Base-by-base conservation (phyloP, 2,113 vertebrate genomes). In the Papio anubis region DNA sequence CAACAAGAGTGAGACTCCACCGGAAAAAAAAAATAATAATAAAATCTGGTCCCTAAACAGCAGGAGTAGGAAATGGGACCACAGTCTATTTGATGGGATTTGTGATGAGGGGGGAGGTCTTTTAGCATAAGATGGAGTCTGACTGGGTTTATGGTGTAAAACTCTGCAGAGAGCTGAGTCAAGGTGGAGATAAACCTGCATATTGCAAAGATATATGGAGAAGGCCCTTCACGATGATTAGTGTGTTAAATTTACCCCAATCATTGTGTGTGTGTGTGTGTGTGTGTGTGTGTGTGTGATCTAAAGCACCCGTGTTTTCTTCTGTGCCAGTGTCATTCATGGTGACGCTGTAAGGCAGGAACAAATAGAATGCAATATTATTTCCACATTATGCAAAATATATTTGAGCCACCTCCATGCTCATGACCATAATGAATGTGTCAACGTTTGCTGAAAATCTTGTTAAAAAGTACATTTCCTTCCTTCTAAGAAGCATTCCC, bases 401-500 rank as follows among this genome's bases (percentile, higher is more conserved):
- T 48, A 92, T 85, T 21, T 72, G 90, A 93, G 89, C 89, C 55
- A 89, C 90, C 95, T 96, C 92, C 79, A 20, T 80, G 76, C 88
- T 94, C 88, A 81, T 48, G 78, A 93, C 64, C 84, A 61, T 90
- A 97, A 97, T 96, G 92, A 94, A 92, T 97, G 97, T 97, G 97
- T 97, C 97, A 84, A 97, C 66, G 68, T 95, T 96, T 90, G 94
- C 97, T 93, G 86, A 75, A 96, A 96, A 96, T 97, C 97, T 97
- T 95, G 98, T 98, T 97, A 90, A 86, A 95, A 95, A 96, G 96
- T 82, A 86, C 88, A 94, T 96, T 96, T 84, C 90, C 88, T 98
- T 95, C 92, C 90, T 96, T 76, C 95, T 96, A 92, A 96, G 95
- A 95, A 82, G 75, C 95, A 96, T 88, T 96, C 96, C 97, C 95